phyloP scores from a whole-genome alignment of 2,113 vertebrate genomes.

The Zapus hudsonius region DNA sequence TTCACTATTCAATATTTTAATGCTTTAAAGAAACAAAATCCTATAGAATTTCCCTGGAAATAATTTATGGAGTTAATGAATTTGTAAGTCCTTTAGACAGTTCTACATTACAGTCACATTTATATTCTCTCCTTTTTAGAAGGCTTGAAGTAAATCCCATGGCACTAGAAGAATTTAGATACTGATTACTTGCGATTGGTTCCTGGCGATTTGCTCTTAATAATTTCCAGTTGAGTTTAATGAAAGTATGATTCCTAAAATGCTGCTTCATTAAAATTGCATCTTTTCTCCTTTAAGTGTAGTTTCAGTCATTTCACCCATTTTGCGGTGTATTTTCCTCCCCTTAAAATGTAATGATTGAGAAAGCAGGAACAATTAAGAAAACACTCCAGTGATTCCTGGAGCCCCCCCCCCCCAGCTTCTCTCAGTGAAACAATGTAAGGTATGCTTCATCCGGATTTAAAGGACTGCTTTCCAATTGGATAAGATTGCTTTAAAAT shows the following conservation, averaged over 20 bases:
- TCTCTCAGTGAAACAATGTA: conserved; percentile 71
- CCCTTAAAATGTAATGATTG: conserved; percentile 70
- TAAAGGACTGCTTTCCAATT: conserved; percentile 70
- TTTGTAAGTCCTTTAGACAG: conserved; percentile 67
- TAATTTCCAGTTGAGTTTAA: conserved; percentile 82
- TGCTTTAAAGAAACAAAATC: conserved; percentile 57
- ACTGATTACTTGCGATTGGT: conserved; percentile 77
- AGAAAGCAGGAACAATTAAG: conserved; percentile 82
- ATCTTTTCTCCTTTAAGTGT: conserved; percentile 69
- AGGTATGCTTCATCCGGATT: conserved; percentile 53
- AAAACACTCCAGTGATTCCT: conserved; percentile 69
- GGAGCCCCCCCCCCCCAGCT: conserved; percentile 47
- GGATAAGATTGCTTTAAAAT: conserved; percentile 68
- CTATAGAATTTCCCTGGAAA: conserved; percentile 61
- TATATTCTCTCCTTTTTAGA: conserved; percentile 76
- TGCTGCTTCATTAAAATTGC: conserved; percentile 81
- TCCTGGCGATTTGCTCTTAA: conserved; percentile 82
- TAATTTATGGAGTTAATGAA: conserved; percentile 65
- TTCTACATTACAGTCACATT: conserved; percentile 59
- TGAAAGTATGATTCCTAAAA: conserved; percentile 81
- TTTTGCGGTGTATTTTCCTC: conserved; percentile 72
- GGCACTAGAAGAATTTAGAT: conserved; percentile 78
- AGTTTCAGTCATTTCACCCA: conserved; percentile 76
- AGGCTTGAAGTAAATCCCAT: conserved; percentile 76
- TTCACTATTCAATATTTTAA: conserved; percentile 71